Percentiles rank a stretch among this genome's conserved stretches.
Conservation (phyloP, 2,797 vertebrate species). For the Otus scops region DNA sequence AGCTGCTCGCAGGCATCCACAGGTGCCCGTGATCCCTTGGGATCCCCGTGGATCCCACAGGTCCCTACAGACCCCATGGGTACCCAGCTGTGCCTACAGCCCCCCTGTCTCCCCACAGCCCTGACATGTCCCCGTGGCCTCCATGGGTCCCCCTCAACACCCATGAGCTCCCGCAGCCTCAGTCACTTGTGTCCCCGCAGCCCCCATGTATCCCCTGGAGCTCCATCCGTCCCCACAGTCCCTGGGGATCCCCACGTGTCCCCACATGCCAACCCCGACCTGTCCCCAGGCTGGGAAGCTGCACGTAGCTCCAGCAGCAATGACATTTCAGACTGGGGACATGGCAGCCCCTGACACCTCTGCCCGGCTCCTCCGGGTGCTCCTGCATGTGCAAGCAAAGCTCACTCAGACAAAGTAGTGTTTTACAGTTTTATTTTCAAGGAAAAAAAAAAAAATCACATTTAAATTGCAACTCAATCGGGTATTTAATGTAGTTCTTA, state of each 20-base stretch:
- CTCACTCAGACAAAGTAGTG: neutral
- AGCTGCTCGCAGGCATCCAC: too few relatives aligned
- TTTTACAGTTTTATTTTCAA: constrained; percentile 83
- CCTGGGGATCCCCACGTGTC: rapidly evolving
- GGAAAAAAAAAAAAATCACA: constrained; percentile 71
- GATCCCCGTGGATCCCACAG: too few relatives aligned
- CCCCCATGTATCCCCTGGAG: rapidly evolving
- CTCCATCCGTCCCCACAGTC: rapidly evolving
- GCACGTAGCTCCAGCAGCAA: rapidly evolving
- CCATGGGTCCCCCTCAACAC: neutral
- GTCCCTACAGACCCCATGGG: too few relatives aligned
- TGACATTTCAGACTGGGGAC: neutral
- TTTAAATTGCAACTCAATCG: constrained; percentile 76
- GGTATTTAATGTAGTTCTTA: constrained; percentile 81
- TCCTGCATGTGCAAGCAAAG: neutral
- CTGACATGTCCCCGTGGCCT: rapidly evolving
- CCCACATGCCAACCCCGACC: rapidly evolving
- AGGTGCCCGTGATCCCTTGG: too few relatives aligned
- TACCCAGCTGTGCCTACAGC: too few relatives aligned
- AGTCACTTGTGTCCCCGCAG: neutral
- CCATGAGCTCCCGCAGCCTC: too few relatives aligned
- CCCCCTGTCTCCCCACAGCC: too few relatives aligned
- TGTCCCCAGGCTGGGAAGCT: neutral
- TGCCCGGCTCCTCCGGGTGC: rapidly evolving
- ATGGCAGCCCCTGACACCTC: neutral